phyloP scores from a whole-genome alignment of 2,797 vertebrate genomes.

The Myotis pilosus region DNA sequence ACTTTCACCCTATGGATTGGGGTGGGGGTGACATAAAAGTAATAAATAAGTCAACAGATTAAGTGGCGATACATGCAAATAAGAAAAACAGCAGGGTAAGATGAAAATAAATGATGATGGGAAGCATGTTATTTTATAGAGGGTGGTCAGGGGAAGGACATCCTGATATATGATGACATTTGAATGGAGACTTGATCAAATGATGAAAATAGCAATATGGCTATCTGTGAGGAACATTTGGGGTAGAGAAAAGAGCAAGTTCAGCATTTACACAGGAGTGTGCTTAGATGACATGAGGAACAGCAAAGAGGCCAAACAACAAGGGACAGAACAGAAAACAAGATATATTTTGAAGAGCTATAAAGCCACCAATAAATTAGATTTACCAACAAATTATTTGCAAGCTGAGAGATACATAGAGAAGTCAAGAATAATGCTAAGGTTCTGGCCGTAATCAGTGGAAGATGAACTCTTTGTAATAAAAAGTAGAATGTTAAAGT shows the following conservation, averaged over 20 bases:
- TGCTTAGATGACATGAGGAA: not conserved
- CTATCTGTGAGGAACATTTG: not conserved
- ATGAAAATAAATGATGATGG: not conserved
- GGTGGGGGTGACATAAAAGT: not conserved
- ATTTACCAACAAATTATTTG: constrained; percentile 3
- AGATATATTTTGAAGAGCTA: not conserved
- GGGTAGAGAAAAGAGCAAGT: not conserved
- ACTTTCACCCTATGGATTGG: not conserved
- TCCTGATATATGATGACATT: not conserved
- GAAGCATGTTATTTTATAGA: not conserved
- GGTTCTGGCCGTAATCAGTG: not conserved
- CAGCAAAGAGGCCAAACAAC: not conserved
- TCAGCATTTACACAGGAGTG: not conserved
- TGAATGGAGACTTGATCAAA: not conserved
- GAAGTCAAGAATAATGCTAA: not conserved
- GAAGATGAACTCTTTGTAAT: not conserved
- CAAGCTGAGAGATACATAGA: not conserved
- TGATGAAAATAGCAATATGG: not conserved
- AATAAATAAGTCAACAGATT: not conserved
- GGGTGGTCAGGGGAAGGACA: not conserved
- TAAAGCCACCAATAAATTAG: not conserved
- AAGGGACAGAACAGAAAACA: not conserved
- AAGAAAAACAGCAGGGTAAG: not conserved
- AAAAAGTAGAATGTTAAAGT: not conserved
- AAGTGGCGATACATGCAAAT: not conserved